A percentile compares a stretch with the other conserved stretches of the same genome.
Evolutionary conservation across 2,888 invertebrate genomes (phyloP).

Genomic region (Cephonodes hylas): DNA sequence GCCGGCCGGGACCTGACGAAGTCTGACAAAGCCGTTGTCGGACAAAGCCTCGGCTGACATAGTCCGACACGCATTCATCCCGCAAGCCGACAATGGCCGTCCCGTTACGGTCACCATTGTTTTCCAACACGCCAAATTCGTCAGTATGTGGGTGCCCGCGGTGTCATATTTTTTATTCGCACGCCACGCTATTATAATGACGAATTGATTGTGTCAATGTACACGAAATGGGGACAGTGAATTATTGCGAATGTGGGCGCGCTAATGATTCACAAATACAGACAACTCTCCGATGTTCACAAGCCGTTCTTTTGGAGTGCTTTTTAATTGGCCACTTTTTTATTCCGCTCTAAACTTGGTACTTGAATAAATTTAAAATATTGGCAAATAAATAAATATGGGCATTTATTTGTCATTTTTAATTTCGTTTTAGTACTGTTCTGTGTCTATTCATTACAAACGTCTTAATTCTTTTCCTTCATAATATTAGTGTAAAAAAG

Average conservation of each 20-base stretch:
- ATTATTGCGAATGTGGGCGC: constrained; percentile 64
- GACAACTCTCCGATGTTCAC: constrained; percentile 42
- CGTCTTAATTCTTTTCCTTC: too few species aligned
- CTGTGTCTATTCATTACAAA: too few species aligned
- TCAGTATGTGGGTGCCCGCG: constrained; percentile 56
- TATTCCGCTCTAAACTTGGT: neutral
- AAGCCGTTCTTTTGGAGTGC: constrained; percentile 62
- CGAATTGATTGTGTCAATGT: constrained; percentile 72
- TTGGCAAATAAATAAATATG: too few species aligned
- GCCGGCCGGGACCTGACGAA: neutral
- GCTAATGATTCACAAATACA: constrained; percentile 63
- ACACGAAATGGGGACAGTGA: constrained; percentile 60
- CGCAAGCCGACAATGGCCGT: constrained; percentile 45
- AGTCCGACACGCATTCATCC: constrained; percentile 37
- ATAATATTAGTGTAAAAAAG: too few species aligned
- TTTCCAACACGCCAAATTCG: constrained; percentile 63
- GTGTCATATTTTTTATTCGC: constrained; percentile 57
- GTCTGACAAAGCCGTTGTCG: constrained; percentile 15
- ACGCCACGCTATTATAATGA: constrained; percentile 67
- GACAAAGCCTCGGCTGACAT: constrained; percentile 3
- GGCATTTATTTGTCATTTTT: too few species aligned
- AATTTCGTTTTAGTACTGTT: too few species aligned
- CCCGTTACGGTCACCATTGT: constrained; percentile 71
- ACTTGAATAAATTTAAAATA: too few species aligned
- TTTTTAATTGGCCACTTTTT: constrained; percentile 24